Conservation (phyloP, 2,797 vertebrate genomes). For the Garrulus glandarius region DNA sequence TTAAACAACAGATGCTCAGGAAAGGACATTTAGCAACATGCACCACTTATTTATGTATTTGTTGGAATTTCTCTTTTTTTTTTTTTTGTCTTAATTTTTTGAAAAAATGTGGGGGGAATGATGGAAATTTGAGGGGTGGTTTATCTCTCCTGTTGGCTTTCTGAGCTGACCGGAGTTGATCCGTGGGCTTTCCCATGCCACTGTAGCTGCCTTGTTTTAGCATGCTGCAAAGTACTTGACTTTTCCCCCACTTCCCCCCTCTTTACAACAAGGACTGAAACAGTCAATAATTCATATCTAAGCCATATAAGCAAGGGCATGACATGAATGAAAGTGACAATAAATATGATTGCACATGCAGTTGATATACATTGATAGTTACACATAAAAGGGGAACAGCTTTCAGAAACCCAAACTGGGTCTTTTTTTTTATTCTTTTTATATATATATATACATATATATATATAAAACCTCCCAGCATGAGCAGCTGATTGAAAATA, state of each 20-base stretch:
- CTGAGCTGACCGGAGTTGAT: neutral
- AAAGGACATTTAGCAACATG: slow-evolving; percentile 69
- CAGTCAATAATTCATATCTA: slow-evolving; percentile 79
- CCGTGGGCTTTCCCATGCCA: neutral
- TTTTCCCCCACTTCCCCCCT: neutral
- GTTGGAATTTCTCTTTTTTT: neutral
- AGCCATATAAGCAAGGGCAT: slow-evolving; percentile 77
- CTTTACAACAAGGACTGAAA: slow-evolving; percentile 69
- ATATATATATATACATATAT: neutral
- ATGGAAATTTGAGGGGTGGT: neutral
- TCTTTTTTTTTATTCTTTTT: neutral
- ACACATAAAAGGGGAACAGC: slow-evolving; percentile 63
- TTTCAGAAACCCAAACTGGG: slow-evolving; percentile 38
- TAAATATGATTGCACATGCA: slow-evolving; percentile 76
- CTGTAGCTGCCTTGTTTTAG: slow-evolving; percentile 19
- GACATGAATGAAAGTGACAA: slow-evolving; percentile 80
- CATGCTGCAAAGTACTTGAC: slow-evolving; percentile 46
- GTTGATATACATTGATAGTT: slow-evolving; percentile 78
- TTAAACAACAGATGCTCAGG: slow-evolving; percentile 76
- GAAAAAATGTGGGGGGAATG: neutral
- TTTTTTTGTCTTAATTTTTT: neutral
- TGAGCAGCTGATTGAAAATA: slow-evolving; percentile 61
- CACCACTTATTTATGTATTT: slow-evolving; percentile 70
- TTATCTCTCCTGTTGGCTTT: neutral
- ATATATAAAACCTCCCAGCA: slow-evolving; percentile 7